Evolutionary conservation across 2,113 vertebrate species (phyloP), one percentile per base, ranked within the genome.

Genomic region (Cervus canadensis): DNA sequence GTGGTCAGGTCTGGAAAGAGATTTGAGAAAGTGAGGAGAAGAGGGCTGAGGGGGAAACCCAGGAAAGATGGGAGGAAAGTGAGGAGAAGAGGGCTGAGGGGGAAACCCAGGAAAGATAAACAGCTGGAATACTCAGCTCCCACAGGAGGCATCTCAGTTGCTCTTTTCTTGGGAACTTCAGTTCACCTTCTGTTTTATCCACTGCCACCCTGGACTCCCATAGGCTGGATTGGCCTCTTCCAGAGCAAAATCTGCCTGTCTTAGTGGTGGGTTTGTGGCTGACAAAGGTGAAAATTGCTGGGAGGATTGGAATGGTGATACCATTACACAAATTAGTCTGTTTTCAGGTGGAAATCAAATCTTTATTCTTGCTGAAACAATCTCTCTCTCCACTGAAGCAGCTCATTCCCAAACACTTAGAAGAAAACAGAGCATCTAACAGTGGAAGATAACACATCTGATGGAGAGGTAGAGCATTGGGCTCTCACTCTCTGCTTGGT

Each of bases 271-370:
- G 78, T 54, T 60, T 83, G 76, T 78, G 85, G 96, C 97, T 98
- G 97, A 98, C 96, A 97, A 94, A 97, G 98, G 93, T 97, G 97
- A 98, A 96, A 74, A 98, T 98, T 98, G 97, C 97, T 97, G 94
- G 89, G 94, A 98, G 96, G 98, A 98, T 92, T 97, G 97, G 97
- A 97, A 97, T 95, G 87, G 71, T 67, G 78, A 40, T 43, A 60
- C 1, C 0, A 2, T 97, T 97, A 98, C 96, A 98, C 97, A 98
- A 97, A 98, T 91, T 89, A 98, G 98, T 96, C 96, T 97, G 97
- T 98, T 98, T 98, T 98, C 97, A 98, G 97, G 95, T 95, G 94
- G 98, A 98, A 98, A 98, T 98, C 48, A 96, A 92, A 98, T 97
- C 98, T 97, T 98, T 98, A 97, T 97, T 98, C 98, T 98, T 43